Conservation (phyloP, 2,888 invertebrate species). For the Rotaria magnacalcarata region DNA sequence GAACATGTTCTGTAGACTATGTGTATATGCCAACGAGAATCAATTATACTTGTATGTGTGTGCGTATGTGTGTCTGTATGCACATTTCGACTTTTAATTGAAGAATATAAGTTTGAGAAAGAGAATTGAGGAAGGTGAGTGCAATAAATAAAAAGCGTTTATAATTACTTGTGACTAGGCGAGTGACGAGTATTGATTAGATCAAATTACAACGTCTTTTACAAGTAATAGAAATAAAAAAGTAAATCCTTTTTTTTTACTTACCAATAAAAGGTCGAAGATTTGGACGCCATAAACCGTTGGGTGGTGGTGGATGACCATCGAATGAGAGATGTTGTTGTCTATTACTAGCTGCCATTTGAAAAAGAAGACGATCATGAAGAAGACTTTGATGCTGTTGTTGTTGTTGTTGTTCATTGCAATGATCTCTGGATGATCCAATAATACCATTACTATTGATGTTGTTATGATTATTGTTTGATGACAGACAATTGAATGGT, state of each 20-base stretch:
- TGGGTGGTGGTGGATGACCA: not conserved
- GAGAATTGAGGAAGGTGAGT: not conserved
- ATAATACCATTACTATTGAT: not conserved
- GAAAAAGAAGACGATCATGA: conserved; percentile 21
- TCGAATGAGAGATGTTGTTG: not conserved
- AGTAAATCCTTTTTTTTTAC: not conserved
- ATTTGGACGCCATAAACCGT: not conserved
- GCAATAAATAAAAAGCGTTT: conserved; percentile 13
- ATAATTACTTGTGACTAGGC: conserved; percentile 31
- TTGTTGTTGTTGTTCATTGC: not conserved
- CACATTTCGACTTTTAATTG: conserved; percentile 18
- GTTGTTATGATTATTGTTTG: not conserved
- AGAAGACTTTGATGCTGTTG: not conserved
- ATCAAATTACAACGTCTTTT: conserved; percentile 10
- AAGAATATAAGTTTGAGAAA: not conserved
- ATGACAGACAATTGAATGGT: conserved; percentile 17
- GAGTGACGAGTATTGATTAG: not conserved
- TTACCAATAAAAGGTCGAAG: conserved; percentile 27
- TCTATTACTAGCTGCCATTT: not conserved
- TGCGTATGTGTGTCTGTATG: not conserved
- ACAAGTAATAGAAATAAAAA: not conserved
- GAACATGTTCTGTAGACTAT: conserved; percentile 16
- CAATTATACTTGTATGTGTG: not conserved
- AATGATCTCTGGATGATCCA: not conserved
- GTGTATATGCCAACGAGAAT: not conserved